These are phyloP conservation scores for Cheilosia variabilis DNA, from an alignment of 2,888 invertebrate genomes.

Conservation along the genomic window DNA sequence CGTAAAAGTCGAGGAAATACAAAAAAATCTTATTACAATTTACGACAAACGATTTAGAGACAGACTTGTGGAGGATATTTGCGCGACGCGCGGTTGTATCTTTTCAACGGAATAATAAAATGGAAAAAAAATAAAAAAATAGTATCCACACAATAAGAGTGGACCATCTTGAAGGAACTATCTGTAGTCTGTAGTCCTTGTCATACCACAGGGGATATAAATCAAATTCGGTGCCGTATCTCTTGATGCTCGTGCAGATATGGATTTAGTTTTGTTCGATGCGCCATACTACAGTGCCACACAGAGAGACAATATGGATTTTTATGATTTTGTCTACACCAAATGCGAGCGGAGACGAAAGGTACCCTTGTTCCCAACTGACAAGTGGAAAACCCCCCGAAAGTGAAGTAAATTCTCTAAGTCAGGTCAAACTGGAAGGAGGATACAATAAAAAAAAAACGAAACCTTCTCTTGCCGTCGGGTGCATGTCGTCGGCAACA, in stretches of 20 bases:
- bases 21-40: constrained; percentile 57
- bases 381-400: constrained; percentile 39
- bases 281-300: constrained; percentile 19
- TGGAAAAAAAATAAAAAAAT: constrained; percentile 15
- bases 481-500: constrained; percentile 32
- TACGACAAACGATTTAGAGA: constrained; percentile 64
- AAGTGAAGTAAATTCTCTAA: constrained; percentile 28
- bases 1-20: constrained; percentile 54
- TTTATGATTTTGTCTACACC: constrained; percentile 25
- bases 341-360: background rate
- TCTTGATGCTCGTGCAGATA: constrained; percentile 36
- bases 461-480: constrained; percentile 1
- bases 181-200: constrained; percentile 27
- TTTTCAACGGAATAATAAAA: constrained; percentile 22
- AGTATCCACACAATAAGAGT: constrained; percentile 3
- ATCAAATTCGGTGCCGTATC: constrained; percentile 66
- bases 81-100: constrained; percentile 48
- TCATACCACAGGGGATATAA: constrained; percentile 55
- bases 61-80: constrained; percentile 40
- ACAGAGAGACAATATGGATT: constrained; percentile 29
- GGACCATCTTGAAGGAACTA: constrained; percentile 40
- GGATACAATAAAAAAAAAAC: background rate
- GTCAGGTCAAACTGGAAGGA: constrained; percentile 40
- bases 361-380: constrained; percentile 29
- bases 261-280: constrained; percentile 29